Conservation (phyloP, 2,797 vertebrate species). For the Lagocephalus sceleratus region DNA sequence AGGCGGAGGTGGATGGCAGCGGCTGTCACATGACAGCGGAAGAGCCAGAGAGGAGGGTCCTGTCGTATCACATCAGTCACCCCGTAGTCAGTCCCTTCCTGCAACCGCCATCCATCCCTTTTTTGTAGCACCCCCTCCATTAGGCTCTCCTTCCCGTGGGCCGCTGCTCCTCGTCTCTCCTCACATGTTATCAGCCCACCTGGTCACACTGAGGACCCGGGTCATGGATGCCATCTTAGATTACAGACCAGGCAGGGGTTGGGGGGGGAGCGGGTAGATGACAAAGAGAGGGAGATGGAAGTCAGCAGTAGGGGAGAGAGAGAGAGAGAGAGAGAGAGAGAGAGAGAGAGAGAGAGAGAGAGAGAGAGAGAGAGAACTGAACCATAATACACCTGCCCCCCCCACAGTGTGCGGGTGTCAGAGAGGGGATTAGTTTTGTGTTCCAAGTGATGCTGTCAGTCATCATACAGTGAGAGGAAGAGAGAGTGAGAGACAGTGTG, state of each 20-base stretch:
- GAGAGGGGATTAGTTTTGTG: slow-evolving; percentile 25
- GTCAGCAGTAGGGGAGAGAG: too few species aligned
- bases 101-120: slow-evolving; percentile 18
- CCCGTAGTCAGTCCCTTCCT: slow-evolving; percentile 50
- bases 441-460: slow-evolving; percentile 56
- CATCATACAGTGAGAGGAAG: slow-evolving; percentile 35
- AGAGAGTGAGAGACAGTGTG: too few species aligned
- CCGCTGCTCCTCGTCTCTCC: too few species aligned
- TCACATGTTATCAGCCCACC: slow-evolving; percentile 17
- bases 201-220: slow-evolving; percentile 19
- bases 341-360: slow-evolving; percentile 55
- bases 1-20: slow-evolving; percentile 41
- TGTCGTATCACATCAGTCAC: slow-evolving; percentile 70
- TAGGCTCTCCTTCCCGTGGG: slow-evolving; percentile 22
- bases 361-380: too few species aligned
- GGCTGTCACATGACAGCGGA: slow-evolving; percentile 60
- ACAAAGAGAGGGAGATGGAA: slow-evolving; percentile 56
- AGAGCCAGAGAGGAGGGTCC: slow-evolving; percentile 59
- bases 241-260: slow-evolving; percentile 16
- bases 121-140: slow-evolving; percentile 21
- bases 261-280: slow-evolving; percentile 9
- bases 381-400: slow-evolving; percentile 11
- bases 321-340: slow-evolving; percentile 42
- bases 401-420: slow-evolving; percentile 35
- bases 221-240: slow-evolving; percentile 23